These are phyloP conservation scores for Plagodis dolabraria DNA, from an alignment of 2,888 invertebrate genomes.

Conservation along the genomic window DNA sequence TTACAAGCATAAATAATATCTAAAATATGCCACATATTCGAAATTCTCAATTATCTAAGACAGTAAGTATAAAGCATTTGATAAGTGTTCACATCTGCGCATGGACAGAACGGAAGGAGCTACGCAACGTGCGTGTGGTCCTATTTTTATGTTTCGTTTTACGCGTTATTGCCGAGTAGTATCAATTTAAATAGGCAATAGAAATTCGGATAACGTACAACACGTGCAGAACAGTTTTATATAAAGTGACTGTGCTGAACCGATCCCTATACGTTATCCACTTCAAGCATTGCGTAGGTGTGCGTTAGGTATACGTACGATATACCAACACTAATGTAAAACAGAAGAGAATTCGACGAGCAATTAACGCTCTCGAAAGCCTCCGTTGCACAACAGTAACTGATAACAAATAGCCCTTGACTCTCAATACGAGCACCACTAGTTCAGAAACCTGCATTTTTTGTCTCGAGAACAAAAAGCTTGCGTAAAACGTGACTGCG, in stretches of 20 bases:
- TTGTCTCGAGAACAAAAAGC: conserved; percentile 35
- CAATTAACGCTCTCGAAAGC: conserved; percentile 63
- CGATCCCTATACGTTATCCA: conserved; percentile 27
- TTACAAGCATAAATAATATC: neutral
- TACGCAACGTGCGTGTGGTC: conserved; percentile 37
- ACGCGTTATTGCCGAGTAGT: conserved; percentile 33
- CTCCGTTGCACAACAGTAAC: conserved; percentile 46
- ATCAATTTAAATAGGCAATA: conserved; percentile 37
- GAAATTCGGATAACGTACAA: conserved; percentile 34
- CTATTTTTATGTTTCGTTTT: conserved; percentile 37
- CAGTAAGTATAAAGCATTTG: conserved; percentile 13
- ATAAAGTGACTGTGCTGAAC: conserved; percentile 17
- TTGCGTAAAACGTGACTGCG: conserved; percentile 48
- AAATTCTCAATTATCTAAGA: conserved; percentile 23
- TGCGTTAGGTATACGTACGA: conserved; percentile 26
- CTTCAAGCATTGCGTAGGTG: conserved; percentile 34
- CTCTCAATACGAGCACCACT: conserved; percentile 34
- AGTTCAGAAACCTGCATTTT: conserved; percentile 47
- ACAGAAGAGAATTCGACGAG: conserved; percentile 62
- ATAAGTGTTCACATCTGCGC: conserved; percentile 24
- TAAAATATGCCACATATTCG: conserved; percentile 18
- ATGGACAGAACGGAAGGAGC: conserved; percentile 24
- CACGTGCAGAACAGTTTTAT: conserved; percentile 22
- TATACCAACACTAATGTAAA: conserved; percentile 44
- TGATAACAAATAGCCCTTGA: conserved; percentile 50